Conservation (phyloP, 53 echinoderm and acorn worm species). For the Actinopyga echinites region DNA sequence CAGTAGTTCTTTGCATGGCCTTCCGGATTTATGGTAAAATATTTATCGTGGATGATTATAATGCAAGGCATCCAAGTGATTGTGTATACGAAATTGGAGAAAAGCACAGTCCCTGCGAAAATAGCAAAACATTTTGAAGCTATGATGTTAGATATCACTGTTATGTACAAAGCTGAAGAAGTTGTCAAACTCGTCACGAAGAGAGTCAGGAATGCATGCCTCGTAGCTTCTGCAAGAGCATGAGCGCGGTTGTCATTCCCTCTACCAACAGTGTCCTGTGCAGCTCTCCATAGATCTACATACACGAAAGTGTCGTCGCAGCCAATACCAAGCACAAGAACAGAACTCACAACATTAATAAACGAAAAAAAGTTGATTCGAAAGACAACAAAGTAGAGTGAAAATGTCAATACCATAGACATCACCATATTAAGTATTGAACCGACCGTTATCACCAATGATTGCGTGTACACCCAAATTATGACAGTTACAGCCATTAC, state of each 20-base stretch:
- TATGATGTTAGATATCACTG: constrained; percentile 73
- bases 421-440: constrained; percentile 78
- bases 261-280: background rate
- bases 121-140: constrained; percentile 84
- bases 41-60: constrained; percentile 70
- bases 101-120: constrained; percentile 74
- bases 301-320: constrained; percentile 92
- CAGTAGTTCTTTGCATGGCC: background rate
- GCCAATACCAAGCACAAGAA: constrained; percentile 81
- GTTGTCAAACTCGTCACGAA: constrained; percentile 94
- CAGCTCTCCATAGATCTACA: constrained; percentile 82
- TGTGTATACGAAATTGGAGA: constrained; percentile 78
- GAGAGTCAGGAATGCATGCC: constrained; percentile 75
- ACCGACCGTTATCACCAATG: constrained; percentile 70
- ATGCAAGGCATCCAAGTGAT: constrained; percentile 86
- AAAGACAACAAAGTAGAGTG: constrained; percentile 66
- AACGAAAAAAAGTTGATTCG: constrained; percentile 84
- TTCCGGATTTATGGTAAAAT: background rate
- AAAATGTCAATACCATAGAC: constrained; percentile 79
- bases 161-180: constrained; percentile 67
- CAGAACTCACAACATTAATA: constrained; percentile 69
- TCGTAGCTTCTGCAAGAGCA: constrained; percentile 61
- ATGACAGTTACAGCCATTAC: constrained; percentile 58
- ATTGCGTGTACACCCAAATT: constrained; percentile 78
- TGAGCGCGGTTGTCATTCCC: constrained; percentile 35